These are phyloP conservation scores for Drusus annulatus DNA, from an alignment of 1,140 invertebrate species.

Conservation along the genomic window DNA sequence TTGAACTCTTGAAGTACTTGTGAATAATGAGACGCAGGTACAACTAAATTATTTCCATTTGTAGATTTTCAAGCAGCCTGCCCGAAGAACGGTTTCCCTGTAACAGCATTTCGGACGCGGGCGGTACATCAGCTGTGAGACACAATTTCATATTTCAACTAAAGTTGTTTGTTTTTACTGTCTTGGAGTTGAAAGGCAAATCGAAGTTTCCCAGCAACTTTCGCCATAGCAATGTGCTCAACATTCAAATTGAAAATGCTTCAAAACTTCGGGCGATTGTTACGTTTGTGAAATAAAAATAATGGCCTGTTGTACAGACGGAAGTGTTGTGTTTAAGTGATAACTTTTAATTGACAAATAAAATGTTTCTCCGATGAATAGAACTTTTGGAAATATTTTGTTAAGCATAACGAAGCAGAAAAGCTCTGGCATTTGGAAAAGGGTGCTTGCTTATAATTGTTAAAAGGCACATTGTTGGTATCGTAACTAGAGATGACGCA, in stretches of 20 bases:
- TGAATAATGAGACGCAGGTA: no score
- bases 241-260: slow-evolving; percentile 49
- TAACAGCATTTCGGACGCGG: not conserved
- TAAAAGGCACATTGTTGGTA: no score
- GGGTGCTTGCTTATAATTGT: no score
- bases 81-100: not conserved
- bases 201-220: slow-evolving; percentile 46
- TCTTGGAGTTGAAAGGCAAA: slow-evolving; percentile 46
- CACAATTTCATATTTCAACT: slow-evolving; percentile 49
- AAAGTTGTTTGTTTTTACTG: slow-evolving; percentile 49
- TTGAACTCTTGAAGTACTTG: no score
- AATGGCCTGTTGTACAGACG: slow-evolving; percentile 15
- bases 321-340: slow-evolving; percentile 20
- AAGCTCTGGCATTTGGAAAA: no score
- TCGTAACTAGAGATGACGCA: no score
- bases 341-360: slow-evolving; percentile 27
- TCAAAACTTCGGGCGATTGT: slow-evolving; percentile 39
- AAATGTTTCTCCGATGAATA: not conserved
- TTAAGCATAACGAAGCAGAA: no score
- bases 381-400: no score
- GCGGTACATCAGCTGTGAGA: slow-evolving; percentile 33
- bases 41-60: not conserved
- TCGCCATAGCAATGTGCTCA: slow-evolving; percentile 42
- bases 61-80: not conserved
- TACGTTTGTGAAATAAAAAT: slow-evolving; percentile 39